These are phyloP conservation scores for Ataeniobius toweri DNA, from an alignment of 2,797 vertebrate species.

Conservation along the genomic window DNA sequence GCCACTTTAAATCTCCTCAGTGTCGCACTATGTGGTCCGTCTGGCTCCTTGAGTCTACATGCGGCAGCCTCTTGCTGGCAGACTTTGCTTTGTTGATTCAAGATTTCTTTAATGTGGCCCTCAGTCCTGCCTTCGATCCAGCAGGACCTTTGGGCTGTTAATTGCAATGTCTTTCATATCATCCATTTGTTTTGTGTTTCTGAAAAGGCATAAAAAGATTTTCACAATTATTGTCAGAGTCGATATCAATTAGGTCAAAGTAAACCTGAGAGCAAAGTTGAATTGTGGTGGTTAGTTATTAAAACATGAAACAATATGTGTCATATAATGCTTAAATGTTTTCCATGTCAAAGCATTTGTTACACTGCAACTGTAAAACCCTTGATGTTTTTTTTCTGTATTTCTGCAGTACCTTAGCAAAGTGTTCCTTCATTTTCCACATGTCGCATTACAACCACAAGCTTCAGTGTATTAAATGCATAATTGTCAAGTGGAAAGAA, in stretches of 20 bases:
- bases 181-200: constrained; percentile 6
- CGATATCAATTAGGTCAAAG: constrained; percentile 9
- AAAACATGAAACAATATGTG: background rate
- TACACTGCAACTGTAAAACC: background rate
- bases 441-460: background rate
- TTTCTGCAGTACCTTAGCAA: background rate
- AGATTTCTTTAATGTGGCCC: constrained; percentile 57
- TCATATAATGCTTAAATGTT: background rate
- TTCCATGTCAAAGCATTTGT: constrained; percentile 1
- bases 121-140: constrained; percentile 38
- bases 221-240: background rate
- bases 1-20: constrained; percentile 63
- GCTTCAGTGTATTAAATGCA: background rate
- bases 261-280: constrained; percentile 4
- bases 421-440: background rate
- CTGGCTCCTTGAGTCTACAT: constrained; percentile 74
- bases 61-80: constrained; percentile 64
- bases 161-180: constrained; percentile 18
- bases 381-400: background rate
- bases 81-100: constrained; percentile 67
- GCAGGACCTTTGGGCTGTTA: constrained; percentile 19
- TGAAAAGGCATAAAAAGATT: background rate
- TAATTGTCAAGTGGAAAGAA: background rate
- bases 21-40: constrained; percentile 70
- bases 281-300: background rate